Conservation (phyloP, 2,888 invertebrate species). For the Mimachlamys varia region DNA sequence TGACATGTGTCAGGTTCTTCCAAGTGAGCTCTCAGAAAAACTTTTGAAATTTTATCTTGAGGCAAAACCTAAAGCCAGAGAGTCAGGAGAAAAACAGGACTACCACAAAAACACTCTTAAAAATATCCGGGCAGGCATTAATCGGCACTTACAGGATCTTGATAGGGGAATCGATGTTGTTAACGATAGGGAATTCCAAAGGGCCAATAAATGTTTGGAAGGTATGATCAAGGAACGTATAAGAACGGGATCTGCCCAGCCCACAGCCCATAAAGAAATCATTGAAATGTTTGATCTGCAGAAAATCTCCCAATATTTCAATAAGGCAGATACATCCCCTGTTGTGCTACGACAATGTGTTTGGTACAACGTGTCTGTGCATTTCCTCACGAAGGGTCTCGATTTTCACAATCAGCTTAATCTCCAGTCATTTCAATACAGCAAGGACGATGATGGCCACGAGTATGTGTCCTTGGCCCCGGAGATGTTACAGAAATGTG, state of each 20-base stretch:
- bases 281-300: constrained; percentile 1
- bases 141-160: no score
- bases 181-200: no score
- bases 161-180: no score
- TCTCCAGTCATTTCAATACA: not conserved
- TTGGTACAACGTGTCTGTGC: not conserved
- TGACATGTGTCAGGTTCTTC: no score
- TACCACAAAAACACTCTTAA: no score
- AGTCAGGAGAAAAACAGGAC: no score
- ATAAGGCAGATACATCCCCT: not conserved
- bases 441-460: not conserved
- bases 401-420: not conserved
- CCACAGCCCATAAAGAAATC: not conserved
- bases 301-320: not conserved
- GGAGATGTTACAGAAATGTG: not conserved
- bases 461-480: not conserved
- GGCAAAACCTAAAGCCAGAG: no score
- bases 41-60: no score
- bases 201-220: not conserved
- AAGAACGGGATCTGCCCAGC: not conserved
- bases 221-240: constrained; percentile 10
- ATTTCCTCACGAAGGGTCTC: not conserved
- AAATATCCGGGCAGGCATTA: no score
- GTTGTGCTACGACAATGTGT: not conserved
- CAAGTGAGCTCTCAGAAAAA: no score